phyloP scores from a whole-genome alignment of 2,113 vertebrate species.

The Tragelaphus scriptus region DNA sequence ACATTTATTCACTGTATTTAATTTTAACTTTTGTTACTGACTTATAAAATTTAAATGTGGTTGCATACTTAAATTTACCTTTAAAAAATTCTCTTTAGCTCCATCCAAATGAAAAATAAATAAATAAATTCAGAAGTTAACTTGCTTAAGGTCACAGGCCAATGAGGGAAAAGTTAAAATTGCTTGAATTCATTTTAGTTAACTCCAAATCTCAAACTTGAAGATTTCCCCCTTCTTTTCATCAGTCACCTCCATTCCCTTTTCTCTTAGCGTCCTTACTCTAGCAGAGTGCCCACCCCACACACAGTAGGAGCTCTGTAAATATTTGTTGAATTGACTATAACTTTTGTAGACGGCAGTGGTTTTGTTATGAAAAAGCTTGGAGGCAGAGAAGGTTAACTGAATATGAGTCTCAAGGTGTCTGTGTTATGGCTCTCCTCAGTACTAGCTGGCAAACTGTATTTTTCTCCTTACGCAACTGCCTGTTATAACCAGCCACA shows the following conservation, averaged over 20 bases:
- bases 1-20: neutral
- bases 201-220: neutral
- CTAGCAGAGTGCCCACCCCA: neutral
- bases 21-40: neutral
- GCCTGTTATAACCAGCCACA: conserved; percentile 17
- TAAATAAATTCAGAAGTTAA: neutral
- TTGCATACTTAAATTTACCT: neutral
- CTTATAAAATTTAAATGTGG: neutral
- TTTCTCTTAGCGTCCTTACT: neutral
- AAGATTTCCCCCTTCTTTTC: neutral
- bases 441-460: neutral
- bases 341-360: neutral
- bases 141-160: neutral
- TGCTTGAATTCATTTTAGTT: neutral
- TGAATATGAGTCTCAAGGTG: conserved; percentile 36
- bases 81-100: neutral
- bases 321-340: conserved; percentile 25
- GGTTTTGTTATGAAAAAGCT: conserved; percentile 35
- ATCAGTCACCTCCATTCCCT: neutral
- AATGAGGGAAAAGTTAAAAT: neutral
- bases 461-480: conserved; percentile 13
- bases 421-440: conserved; percentile 21
- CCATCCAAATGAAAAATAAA: neutral
- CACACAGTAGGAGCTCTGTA: neutral
- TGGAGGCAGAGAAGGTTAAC: conserved; percentile 49